Percentiles rank a stretch among this genome's conserved stretches.
These are phyloP conservation scores for Rhinoraja longicauda DNA, from an alignment of 2,797 vertebrate genomes.

Conservation along the genomic window DNA sequence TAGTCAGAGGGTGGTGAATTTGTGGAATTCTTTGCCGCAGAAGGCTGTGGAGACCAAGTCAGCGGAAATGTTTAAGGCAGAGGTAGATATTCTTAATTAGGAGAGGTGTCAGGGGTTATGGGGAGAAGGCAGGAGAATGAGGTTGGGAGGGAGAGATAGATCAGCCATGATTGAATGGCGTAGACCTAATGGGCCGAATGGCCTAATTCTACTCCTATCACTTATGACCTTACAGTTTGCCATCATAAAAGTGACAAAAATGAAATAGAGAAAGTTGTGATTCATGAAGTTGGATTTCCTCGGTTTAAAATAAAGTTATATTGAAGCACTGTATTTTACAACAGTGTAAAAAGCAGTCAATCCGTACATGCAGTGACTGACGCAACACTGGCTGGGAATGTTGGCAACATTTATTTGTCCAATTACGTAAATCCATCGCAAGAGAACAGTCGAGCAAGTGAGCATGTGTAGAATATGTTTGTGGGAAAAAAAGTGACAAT, in stretches of 20 bases:
- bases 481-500: constrained; percentile 36
- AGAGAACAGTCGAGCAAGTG: neutral
- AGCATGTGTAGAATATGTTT: constrained; percentile 17
- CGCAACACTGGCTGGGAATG: neutral
- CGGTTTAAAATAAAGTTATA: neutral
- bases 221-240: neutral
- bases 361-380: neutral
- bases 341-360: neutral
- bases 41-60: too few species aligned
- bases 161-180: too few species aligned
- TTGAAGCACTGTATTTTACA: neutral
- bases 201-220: too few species aligned
- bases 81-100: too few species aligned
- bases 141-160: too few species aligned
- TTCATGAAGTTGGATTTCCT: neutral
- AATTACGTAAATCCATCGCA: neutral
- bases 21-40: too few species aligned
- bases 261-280: neutral
- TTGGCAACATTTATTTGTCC: neutral
- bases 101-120: too few species aligned
- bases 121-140: too few species aligned
- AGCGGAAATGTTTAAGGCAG: too few species aligned
- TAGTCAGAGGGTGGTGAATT: too few species aligned
- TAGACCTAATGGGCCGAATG: too few species aligned
- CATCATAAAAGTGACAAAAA: neutral